Conservation (phyloP, 2,113 vertebrate species). For the Phyllopteryx taeniolatus region DNA sequence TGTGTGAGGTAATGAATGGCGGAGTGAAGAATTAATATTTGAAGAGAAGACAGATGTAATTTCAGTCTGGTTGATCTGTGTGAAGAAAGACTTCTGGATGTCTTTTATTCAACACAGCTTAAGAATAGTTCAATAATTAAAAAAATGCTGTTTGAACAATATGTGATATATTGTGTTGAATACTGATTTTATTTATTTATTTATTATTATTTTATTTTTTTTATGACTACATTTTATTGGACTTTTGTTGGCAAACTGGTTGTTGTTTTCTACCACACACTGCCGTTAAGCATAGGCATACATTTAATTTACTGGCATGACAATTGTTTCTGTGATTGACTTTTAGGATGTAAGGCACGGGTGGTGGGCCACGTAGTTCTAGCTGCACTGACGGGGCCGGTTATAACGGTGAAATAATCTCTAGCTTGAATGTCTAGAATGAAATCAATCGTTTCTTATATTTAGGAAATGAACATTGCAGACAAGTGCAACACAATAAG, state of each 20-base stretch:
- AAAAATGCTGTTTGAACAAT: not conserved
- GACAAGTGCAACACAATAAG: not conserved
- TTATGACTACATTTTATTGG: not conserved
- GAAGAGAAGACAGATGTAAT: not conserved
- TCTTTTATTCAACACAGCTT: not conserved
- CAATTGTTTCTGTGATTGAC: not conserved
- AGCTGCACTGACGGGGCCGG: too few species aligned
- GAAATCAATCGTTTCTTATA: not conserved
- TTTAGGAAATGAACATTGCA: too few species aligned
- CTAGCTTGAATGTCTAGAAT: not conserved
- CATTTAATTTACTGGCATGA: not conserved
- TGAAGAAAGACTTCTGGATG: not conserved
- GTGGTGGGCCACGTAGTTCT: too few species aligned
- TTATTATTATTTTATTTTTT: not conserved
- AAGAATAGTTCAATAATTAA: slow-evolving; percentile 1
- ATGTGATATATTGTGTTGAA: not conserved
- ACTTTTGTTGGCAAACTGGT: not conserved
- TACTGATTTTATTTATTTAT: too few species aligned
- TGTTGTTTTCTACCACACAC: too few species aligned
- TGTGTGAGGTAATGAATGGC: slow-evolving; percentile 1
- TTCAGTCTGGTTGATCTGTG: not conserved
- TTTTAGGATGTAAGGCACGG: not conserved
- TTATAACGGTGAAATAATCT: too few species aligned
- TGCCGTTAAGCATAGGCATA: too few species aligned
- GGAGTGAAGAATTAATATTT: not conserved